A percentile compares a stretch with the other conserved stretches of the same genome.
These are phyloP conservation scores for Cardiocondyla obscurior DNA, from an alignment of 1,140 invertebrate genomes.

Conservation along the genomic window DNA sequence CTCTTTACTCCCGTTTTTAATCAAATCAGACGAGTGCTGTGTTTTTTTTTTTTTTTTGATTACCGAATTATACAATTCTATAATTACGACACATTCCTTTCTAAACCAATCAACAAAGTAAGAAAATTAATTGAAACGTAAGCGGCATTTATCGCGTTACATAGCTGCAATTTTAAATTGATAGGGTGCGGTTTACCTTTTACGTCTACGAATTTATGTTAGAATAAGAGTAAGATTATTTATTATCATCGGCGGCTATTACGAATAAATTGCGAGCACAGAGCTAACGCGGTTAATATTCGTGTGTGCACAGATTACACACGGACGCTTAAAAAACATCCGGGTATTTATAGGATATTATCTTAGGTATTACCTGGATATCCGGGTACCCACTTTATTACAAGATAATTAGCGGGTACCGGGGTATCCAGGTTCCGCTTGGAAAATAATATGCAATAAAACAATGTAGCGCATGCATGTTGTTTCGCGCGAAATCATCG, in stretches of 20 bases:
- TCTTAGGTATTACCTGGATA: background rate
- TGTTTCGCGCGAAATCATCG: background rate
- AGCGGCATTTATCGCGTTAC: background rate
- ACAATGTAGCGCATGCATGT: background rate
- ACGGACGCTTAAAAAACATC: background rate
- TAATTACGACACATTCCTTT: background rate
- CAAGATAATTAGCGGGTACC: constrained; percentile 4
- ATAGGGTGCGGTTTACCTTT: background rate
- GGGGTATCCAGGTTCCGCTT: background rate
- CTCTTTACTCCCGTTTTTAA: background rate
- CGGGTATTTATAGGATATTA: background rate
- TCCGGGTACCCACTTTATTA: constrained; percentile 9
- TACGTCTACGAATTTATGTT: background rate
- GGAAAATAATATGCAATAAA: constrained; percentile 13
- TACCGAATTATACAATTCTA: background rate
- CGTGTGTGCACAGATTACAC: background rate
- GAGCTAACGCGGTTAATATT: background rate
- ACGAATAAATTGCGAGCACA: background rate
- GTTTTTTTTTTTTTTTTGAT: too few relatives aligned
- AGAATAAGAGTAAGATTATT: background rate
- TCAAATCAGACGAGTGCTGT: background rate
- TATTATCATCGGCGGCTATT: background rate
- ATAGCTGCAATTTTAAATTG: background rate
- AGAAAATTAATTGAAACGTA: background rate
- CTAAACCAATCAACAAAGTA: background rate